Evolutionary conservation across 2,113 vertebrate species (phyloP), one percentile per base, ranked within the genome.

Genomic region (Callorhinus ursinus): DNA sequence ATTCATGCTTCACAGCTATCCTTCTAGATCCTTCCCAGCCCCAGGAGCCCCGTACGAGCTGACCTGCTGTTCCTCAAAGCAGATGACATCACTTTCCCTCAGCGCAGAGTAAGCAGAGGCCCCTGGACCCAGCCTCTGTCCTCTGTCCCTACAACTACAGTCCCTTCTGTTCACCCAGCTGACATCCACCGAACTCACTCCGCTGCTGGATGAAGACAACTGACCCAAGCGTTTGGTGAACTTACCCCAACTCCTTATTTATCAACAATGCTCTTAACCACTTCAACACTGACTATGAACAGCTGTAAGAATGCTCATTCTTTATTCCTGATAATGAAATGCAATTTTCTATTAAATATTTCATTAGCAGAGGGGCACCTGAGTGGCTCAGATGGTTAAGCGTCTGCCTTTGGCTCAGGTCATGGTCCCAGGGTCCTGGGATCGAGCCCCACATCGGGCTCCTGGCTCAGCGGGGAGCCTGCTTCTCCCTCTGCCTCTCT

Each of bases 1-100:
- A 3, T 28, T 21, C 76, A 28, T 0, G 22, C 0, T 0, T 24
- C 28, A 14, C 22, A 24, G 1, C 6, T 0, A 2, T 24, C 69
- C 61, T 69, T 51, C 5, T 11, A 26, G 31, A 26, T 16, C 61
- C n/a, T 22, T 24, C 24, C 59, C 33, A 21, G 0, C 1, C 9
- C 19, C 10, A 0, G 0, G 26, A 13, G 16, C 51, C 42, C 71
- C 1, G 1, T 1, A 7, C 26, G 15, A 4, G 9, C 76, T 4
- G 39, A 1, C 31, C 36, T 7, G 18, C 28, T 24, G 7, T 36
- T 16, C 18, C 65, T 92, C n/a, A 4, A 16, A 11, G 36, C 22
- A 33, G 53, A 16, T 0, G 51, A 19, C 2, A 0, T 24, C 11
- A 0, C 33, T 7, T n/a, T 69, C 65, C 14, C 36, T 4, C 2